Base-by-base conservation (phyloP, 2,797 vertebrate genomes). In the Coranthus polyacanthus region DNA sequence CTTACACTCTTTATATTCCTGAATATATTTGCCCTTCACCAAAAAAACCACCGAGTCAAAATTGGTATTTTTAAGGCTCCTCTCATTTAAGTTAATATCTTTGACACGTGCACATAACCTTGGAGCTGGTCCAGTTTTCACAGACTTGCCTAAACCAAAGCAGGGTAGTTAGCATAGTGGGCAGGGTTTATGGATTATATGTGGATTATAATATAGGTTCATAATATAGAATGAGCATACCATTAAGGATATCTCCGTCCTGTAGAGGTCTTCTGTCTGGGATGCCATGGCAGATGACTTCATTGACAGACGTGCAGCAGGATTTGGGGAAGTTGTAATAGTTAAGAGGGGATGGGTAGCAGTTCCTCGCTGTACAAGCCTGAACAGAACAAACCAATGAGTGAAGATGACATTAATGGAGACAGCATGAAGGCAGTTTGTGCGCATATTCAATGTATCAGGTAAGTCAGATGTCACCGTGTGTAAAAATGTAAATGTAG, bases 281-380 rank as follows among this genome's bases (percentile, higher is more conserved):
- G 91, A 99, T 99, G 75, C 98, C 98, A 53, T 99, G 98, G 90
- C 98, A 99, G 86, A 99, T 99, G 54, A 99, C 97, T 90, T 99
- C 98, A 58, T 99, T 99, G 79, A 99, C 98, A 43, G 98, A 99
- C 0, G 98, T 99, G 90, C 98, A 99, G 92, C 96, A 98, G 1
- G 98, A 99, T 88, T 99, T 99, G 3, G 98, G 98, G 64, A 99
- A 99, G 92, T 99, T 99, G 91, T 99, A 99, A 81, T 99, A 99
- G 93, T 99, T 99, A 79, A 99, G 91, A 24, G 98, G 98, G 32
- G 98, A 99, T 58, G 98, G 98, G 88, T 99, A 99, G 88, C 98
- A 99, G 82, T 96, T 98, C 89, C 97, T 95, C 51, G 96, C 95
- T 84, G 93, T 95, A 75, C 98, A 99, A 61, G 98, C 98, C 98